These are phyloP conservation scores for Sclerurus mexicanus DNA, from an alignment of 2,113 vertebrate genomes.

Conservation along the genomic window DNA sequence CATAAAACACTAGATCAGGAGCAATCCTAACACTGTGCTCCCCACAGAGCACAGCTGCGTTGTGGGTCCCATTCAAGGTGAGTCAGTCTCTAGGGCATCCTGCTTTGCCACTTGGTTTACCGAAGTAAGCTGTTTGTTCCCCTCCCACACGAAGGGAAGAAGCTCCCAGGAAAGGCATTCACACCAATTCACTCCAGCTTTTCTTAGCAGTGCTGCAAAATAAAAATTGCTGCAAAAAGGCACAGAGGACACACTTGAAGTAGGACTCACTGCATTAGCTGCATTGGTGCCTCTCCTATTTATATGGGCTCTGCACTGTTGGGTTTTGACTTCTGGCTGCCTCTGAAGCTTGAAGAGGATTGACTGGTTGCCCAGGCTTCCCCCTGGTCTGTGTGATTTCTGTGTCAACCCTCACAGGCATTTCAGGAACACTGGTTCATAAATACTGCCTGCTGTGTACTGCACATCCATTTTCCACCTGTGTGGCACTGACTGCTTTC, in stretches of 20 bases:
- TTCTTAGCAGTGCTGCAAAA: background rate
- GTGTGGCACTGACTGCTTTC: background rate
- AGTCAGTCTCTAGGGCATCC: background rate
- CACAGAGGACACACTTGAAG: background rate
- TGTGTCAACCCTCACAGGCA: rapidly evolving
- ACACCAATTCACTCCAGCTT: background rate
- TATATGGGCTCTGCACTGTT: background rate
- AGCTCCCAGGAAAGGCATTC: background rate
- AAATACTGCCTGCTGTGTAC: background rate
- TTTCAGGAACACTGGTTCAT: background rate
- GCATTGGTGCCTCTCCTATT: background rate
- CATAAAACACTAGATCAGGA: rapidly evolving
- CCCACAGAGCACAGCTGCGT: rapidly evolving
- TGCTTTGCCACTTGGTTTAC: background rate
- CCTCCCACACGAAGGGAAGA: background rate
- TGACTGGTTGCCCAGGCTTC: background rate
- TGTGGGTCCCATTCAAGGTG: rapidly evolving
- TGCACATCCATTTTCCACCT: background rate
- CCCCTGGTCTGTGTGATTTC: background rate
- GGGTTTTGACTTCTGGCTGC: background rate
- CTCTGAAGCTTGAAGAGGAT: background rate
- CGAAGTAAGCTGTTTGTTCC: background rate
- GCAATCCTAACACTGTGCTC: background rate
- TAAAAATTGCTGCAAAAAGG: background rate
- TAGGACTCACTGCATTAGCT: background rate